Percentiles rank a stretch among this genome's conserved stretches.
Conservation (phyloP, 1,140 invertebrate genomes). For the Pristionchus pacificus region DNA sequence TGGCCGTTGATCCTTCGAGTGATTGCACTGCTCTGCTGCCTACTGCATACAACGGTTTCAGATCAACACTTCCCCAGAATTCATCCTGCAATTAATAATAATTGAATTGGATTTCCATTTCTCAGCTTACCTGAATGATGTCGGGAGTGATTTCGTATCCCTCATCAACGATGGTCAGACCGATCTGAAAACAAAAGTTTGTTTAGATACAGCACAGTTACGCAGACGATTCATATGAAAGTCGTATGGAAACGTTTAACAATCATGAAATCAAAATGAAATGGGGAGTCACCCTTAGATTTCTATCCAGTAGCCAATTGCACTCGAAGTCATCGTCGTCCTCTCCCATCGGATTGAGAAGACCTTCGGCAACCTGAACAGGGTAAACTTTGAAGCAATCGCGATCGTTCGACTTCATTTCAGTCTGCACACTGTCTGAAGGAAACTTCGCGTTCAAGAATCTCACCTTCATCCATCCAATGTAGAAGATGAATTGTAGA, state of each 20-base stretch:
- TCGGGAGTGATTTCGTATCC: constrained; percentile 18
- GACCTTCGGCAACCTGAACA: constrained; percentile 37
- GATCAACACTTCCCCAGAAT: too few species aligned
- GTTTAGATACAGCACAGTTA: background rate
- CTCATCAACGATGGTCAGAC: constrained; percentile 21
- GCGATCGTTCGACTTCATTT: too few species aligned
- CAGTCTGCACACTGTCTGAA: too few species aligned
- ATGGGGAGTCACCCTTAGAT: constrained; percentile 59
- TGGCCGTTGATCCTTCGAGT: background rate
- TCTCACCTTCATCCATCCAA: constrained; percentile 29
- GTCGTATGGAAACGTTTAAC: too few species aligned
- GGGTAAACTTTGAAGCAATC: background rate
- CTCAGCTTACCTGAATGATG: constrained; percentile 1
- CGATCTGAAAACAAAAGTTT: background rate
- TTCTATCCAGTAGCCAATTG: constrained; percentile 61
- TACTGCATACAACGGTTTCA: background rate
- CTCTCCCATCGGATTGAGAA: constrained; percentile 43
- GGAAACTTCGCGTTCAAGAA: too few species aligned
- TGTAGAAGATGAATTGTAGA: constrained; percentile 28
- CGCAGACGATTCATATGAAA: background rate
- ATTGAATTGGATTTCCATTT: background rate
- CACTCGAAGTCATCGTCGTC: constrained; percentile 47
- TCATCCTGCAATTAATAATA: background rate
- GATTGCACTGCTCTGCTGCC: background rate
- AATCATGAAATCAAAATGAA: too few species aligned